These are phyloP conservation scores for Leptatherina wallacei DNA, from an alignment of 2,797 vertebrate genomes.

Conservation along the genomic window DNA sequence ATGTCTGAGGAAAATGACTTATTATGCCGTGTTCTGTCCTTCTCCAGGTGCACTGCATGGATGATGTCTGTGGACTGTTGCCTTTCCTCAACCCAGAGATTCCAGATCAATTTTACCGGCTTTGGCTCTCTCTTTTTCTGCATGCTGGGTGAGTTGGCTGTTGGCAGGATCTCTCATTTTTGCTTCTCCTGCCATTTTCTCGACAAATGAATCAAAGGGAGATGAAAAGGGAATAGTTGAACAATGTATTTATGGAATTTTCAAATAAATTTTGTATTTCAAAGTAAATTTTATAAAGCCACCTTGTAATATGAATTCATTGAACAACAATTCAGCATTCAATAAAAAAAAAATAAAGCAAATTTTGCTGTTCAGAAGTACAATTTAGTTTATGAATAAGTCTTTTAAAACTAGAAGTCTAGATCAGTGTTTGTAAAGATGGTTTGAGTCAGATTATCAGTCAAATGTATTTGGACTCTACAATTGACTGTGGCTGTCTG, in stretches of 20 bases:
- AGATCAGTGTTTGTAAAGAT: neutral
- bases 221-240: neutral
- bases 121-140: slow-evolving; percentile 97
- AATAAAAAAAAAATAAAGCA: neutral
- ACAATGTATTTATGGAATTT: neutral
- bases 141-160: slow-evolving; percentile 91
- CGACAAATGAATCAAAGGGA: slow-evolving; percentile 2
- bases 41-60: slow-evolving; percentile 96
- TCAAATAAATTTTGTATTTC: neutral
- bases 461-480: slow-evolving; percentile 18
- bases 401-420: neutral
- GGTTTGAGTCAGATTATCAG: neutral
- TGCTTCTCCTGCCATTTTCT: neutral
- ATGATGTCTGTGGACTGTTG: slow-evolving; percentile 95
- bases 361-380: neutral
- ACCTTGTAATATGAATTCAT: too few species aligned
- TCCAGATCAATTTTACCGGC: slow-evolving; percentile 97
- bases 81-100: slow-evolving; percentile 97
- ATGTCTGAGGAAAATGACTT: neutral
- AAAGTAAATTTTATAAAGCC: neutral
- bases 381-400: neutral
- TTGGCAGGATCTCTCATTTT: slow-evolving; percentile 3
- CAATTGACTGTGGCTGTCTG: neutral
- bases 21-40: slow-evolving; percentile 2
- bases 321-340: too few species aligned